Evolutionary conservation across 2,888 invertebrate genomes (phyloP).

Genomic region (Polymixis flavicincta): DNA sequence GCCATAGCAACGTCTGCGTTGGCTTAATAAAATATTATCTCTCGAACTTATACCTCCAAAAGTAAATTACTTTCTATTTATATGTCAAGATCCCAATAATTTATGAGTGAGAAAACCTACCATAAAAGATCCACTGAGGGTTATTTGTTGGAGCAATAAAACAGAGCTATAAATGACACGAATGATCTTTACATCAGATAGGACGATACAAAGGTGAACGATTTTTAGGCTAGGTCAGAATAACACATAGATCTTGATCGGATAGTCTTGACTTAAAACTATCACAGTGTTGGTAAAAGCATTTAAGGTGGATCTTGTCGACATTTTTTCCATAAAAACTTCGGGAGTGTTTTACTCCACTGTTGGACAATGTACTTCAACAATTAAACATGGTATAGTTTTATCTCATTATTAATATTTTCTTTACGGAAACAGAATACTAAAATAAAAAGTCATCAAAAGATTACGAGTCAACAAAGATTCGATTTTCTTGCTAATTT

Average conservation of each 20-base stretch:
- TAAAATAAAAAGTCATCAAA: too few relatives aligned
- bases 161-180: background rate
- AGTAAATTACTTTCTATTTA: conserved; percentile 2
- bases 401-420: too few relatives aligned
- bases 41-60: background rate
- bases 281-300: background rate
- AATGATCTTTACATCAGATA: conserved; percentile 13
- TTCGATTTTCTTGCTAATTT: too few relatives aligned
- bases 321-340: too few relatives aligned
- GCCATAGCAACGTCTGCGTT: too few relatives aligned
- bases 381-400: too few relatives aligned
- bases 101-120: background rate
- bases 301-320: too few relatives aligned
- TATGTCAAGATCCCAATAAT: background rate
- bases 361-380: too few relatives aligned
- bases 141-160: conserved; percentile 19
- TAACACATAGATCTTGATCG: background rate
- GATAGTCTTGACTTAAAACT: background rate
- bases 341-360: too few relatives aligned
- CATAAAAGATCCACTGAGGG: background rate
- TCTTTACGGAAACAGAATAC: too few relatives aligned
- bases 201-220: background rate
- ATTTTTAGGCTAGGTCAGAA: conserved; percentile 7
- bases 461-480: too few relatives aligned
- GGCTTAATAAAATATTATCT: background rate